Evolutionary conservation across 2,113 vertebrate species (phyloP), one percentile per base, ranked within the genome.

Genomic region (Psilopogon haemacephalus): DNA sequence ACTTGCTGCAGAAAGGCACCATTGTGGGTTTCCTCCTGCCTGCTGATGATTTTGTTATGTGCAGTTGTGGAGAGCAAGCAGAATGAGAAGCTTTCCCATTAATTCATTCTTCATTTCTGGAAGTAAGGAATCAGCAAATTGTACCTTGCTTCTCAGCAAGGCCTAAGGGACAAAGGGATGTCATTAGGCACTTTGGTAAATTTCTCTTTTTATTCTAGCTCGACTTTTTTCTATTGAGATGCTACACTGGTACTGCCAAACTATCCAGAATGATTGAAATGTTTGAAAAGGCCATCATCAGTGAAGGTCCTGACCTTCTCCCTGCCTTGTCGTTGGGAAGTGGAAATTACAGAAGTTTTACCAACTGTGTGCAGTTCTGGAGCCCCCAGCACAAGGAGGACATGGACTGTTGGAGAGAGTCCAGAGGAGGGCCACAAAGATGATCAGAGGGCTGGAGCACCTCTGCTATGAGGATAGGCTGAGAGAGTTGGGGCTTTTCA

Each of bases 51-150:
- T 84, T 95, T 78, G 40, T 26, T 81, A 13, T 5, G 32, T 52
- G 83, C 37, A 90, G 89, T 89, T 95, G 86, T 59, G 93, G 80
- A 81, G 8, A 11, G 7, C 37, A 42, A 76, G 0, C 0, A 86
- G 71, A 83, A 78, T 73, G 69, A 95, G 75, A 94, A 93, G 87
- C 65, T 94, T 96, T 94, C 70, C 55, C 35, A 88, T 93, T 96
- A 92, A 87, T 91, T 40, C 50, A 64, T 63, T 64, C 27, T 46
- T 77, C 62, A 18, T 96, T 95, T 97, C 93, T 83, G 88, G 89
- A 97, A 95, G 74, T 52, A 84, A 96, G 78, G 84, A 96, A 96
- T 96, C 91, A 95, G 77, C 27, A 72, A 88, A 84, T 48, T 94
- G 94, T 81, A 84, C 84, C 85, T 90, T 88, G 60, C 59, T 92